Base-by-base conservation (phyloP, 2,888 invertebrate species). In the Melieria crassipennis region DNA sequence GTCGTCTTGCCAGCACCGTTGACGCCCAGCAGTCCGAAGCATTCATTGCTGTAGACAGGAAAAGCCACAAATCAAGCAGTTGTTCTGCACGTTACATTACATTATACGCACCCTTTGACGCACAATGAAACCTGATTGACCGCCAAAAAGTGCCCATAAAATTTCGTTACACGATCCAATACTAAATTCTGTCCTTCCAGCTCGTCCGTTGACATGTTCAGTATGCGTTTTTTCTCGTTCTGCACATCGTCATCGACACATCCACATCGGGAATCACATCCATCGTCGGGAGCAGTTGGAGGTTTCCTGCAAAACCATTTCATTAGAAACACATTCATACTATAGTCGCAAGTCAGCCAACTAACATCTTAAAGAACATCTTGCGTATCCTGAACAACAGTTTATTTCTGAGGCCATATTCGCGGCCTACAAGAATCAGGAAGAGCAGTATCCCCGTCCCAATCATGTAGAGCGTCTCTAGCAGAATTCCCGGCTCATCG, bases 1-100 rank as follows among this genome's bases (percentile, higher is more conserved):
- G 92, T 92, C 0, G 94, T 95, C 86, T 95, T 96, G 0, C 95
- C 95, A 4, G 95, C 95, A 9, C 96, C 95, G 83, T 96, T 95
- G 0, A 94, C 92, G 0, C 95, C 94, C 64, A 95, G 87, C 56
- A 95, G 85, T 2, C 95, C 95, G 80, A 95, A 95, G 81, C 94
- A 94, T 86, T 95, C 95, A 9, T 90, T 90, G 72, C 91, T 84
- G 69, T 6, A 47, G 7, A 5, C n/a, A 48, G 9, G 42, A 68
- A 7, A 64, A 13, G 30, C 30, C 30, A 30, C 30, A 30, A 30
- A 10, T 48, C 5, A 46, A 45, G 5, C 5, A 56, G 9, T 4
- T 58, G 1, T 16, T 52, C 30, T 16, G 50, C 4, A 42, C 9
- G n/a, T 52, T n/a, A 13, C 45, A 43, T 7, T 10, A 58, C 4